Evolutionary conservation across 2,113 vertebrate species (phyloP).

Genomic region (Rhabdornis inornatus): DNA sequence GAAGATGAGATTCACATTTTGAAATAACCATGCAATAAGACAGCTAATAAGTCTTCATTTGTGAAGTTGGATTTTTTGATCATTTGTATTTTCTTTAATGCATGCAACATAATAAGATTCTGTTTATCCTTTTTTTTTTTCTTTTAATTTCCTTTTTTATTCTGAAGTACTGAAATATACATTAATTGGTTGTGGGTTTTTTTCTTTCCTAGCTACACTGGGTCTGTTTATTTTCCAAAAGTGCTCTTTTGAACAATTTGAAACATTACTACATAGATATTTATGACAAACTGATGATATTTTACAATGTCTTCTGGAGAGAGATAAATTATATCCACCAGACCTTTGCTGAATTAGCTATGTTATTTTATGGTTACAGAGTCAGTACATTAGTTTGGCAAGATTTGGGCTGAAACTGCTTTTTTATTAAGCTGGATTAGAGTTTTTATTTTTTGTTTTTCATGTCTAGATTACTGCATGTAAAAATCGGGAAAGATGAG

Average conservation of each 20-base stretch:
- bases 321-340: not conserved
- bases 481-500: not conserved
- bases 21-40: not conserved
- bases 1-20: not conserved
- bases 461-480: not conserved
- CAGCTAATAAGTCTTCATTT: not conserved
- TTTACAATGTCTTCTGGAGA: not conserved
- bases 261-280: not conserved
- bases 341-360: not conserved
- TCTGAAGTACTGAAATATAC: not conserved
- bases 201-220: not conserved
- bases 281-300: not conserved
- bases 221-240: not conserved
- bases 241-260: not conserved
- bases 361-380: not conserved
- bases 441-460: not conserved
- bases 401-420: not conserved
- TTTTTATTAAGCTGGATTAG: not conserved
- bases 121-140: not conserved
- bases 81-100: not conserved
- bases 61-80: not conserved
- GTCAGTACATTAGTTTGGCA: not conserved
- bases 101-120: not conserved
- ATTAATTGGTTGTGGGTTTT: not conserved
- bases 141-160: not conserved